Conservation (phyloP, 2,888 invertebrate genomes). For the Trichopria drosophilae region DNA sequence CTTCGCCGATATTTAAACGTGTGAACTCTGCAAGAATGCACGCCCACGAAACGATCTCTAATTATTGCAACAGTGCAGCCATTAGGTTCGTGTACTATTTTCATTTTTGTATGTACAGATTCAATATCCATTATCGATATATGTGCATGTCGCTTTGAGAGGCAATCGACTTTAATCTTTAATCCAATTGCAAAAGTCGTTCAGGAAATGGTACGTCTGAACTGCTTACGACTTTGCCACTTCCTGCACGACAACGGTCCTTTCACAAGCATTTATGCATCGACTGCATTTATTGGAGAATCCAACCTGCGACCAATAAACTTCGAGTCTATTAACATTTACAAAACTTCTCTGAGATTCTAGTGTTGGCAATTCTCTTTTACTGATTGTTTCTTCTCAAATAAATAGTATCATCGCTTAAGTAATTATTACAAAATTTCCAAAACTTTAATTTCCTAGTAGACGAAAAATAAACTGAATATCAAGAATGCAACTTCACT, state of each 20-base stretch:
- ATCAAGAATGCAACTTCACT: too few species aligned
- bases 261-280: slow-evolving; percentile 34
- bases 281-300: slow-evolving; percentile 22
- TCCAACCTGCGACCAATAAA: too few species aligned
- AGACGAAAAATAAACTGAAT: too few species aligned
- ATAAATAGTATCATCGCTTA: too few species aligned
- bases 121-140: background rate
- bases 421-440: too few species aligned
- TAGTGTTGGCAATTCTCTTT: too few species aligned
- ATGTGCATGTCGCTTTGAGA: background rate
- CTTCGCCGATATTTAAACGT: slow-evolving; percentile 26
- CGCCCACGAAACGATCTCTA: background rate
- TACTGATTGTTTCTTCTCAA: too few species aligned
- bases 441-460: too few species aligned
- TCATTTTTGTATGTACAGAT: background rate
- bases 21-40: too few species aligned
- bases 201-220: slow-evolving; percentile 43
- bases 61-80: background rate
- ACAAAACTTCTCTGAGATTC: too few species aligned
- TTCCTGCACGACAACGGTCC: slow-evolving; percentile 39
- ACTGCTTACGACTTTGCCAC: slow-evolving; percentile 39
- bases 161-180: slow-evolving; percentile 14
- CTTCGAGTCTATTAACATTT: too few species aligned
- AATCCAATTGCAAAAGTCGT: slow-evolving; percentile 38
- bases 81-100: background rate